These are phyloP conservation scores for Papilio machaon DNA, from an alignment of 1,140 invertebrate genomes.

Conservation along the genomic window DNA sequence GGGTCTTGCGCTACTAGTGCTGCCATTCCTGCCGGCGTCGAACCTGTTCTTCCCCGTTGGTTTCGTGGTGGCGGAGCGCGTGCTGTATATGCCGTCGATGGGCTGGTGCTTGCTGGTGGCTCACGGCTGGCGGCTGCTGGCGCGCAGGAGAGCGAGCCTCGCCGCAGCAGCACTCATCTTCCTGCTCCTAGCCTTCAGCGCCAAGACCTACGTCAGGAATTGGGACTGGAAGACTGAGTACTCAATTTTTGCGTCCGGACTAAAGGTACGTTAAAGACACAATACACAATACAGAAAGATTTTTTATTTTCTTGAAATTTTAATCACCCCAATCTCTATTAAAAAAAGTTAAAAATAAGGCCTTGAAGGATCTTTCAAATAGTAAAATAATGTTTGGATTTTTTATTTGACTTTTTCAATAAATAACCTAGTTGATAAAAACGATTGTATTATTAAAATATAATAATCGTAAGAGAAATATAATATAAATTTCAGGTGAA, in stretches of 20 bases:
- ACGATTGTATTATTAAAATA: no score
- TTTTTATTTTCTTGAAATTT: not conserved
- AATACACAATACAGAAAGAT: not conserved
- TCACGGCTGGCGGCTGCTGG: conserved; percentile 86
- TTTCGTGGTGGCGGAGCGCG: conserved; percentile 97
- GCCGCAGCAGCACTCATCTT: conserved; percentile 84
- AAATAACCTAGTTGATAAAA: no score
- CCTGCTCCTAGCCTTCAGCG: conserved; percentile 86
- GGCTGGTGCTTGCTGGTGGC: conserved; percentile 97
- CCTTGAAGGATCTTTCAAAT: no score
- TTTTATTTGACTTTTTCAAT: no score
- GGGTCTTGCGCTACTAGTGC: conserved; percentile 91
- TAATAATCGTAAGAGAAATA: no score
- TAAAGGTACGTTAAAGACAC: conserved; percentile 82
- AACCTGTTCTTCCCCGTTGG: conserved; percentile 99
- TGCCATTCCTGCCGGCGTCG: conserved; percentile 97
- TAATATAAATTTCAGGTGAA: conserved; percentile 85
- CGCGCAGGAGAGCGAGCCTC: conserved; percentile 83
- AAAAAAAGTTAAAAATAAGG: no score
- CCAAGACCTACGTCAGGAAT: conserved; percentile 93
- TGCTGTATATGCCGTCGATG: conserved; percentile 98
- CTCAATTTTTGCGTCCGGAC: conserved; percentile 94
- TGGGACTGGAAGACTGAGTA: conserved; percentile 97
- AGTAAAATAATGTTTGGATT: no score
- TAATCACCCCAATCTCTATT: not conserved